A percentile compares a stretch with the other conserved stretches of the same genome.
Evolutionary conservation across 2,888 invertebrate species (phyloP).

Genomic region (Lithosia quadra): DNA sequence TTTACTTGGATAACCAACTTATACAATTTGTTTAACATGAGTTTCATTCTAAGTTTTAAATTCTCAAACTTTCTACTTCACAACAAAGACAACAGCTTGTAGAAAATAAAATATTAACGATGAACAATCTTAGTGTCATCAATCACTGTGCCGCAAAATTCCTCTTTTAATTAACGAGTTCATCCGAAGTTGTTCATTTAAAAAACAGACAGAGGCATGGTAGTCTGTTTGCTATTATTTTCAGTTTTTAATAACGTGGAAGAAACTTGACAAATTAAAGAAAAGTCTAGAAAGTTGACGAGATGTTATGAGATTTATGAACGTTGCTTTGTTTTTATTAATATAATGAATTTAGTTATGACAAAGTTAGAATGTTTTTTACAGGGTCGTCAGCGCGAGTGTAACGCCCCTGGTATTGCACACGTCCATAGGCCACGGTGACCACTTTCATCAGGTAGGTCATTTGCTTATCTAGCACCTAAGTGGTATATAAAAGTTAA

Average conservation of each 20-base stretch:
- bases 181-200: conserved; percentile 54
- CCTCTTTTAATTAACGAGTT: conserved; percentile 53
- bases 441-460: too few relatives aligned
- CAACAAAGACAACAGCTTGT: neutral
- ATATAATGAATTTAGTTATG: neutral
- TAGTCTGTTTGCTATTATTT: conserved; percentile 34
- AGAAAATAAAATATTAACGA: conserved; percentile 9
- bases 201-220: conserved; percentile 44
- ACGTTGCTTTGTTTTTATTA: conserved; percentile 3
- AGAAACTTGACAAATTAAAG: conserved; percentile 9
- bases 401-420: too few relatives aligned
- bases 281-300: conserved; percentile 15
- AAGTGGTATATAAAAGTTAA: too few relatives aligned
- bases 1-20: too few relatives aligned
- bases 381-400: too few relatives aligned
- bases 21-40: too few relatives aligned
- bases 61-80: neutral
- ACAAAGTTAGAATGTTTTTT: neutral
- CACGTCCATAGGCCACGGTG: too few relatives aligned
- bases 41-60: neutral
- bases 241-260: conserved; percentile 15
- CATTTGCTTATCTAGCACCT: too few relatives aligned
- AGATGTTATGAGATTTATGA: conserved; percentile 13
- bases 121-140: conserved; percentile 43
- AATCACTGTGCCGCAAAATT: conserved; percentile 52